Evolutionary conservation across 2,797 vertebrate genomes (phyloP).

Genomic region (Orestias chungarensis): DNA sequence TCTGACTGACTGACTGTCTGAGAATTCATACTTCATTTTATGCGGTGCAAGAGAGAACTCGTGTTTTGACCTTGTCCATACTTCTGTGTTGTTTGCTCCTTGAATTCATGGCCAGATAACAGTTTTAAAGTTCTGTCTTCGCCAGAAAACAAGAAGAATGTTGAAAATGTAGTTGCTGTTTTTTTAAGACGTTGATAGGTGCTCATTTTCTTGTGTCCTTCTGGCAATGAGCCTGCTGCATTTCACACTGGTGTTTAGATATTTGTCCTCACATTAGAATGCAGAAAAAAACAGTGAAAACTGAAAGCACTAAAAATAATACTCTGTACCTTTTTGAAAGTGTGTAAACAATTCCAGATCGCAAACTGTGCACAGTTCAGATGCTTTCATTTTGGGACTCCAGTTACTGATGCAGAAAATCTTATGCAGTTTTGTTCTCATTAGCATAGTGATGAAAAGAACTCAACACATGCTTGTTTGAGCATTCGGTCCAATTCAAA

Average conservation of each 20-base stretch:
- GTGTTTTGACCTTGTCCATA: conserved; percentile 53
- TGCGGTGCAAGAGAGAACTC: conserved; percentile 29
- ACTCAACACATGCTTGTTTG: conserved; percentile 8
- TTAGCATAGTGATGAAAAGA: conserved; percentile 5
- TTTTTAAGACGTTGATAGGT: conserved; percentile 75
- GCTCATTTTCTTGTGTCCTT: conserved; percentile 66
- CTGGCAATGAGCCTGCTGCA: conserved; percentile 49
- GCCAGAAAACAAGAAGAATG: conserved; percentile 76
- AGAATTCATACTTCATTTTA: conserved; percentile 63
- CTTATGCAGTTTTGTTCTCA: not conserved
- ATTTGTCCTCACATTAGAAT: conserved; percentile 33
- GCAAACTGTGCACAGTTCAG: not conserved
- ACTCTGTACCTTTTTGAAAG: not conserved
- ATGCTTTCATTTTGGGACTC: conserved; percentile 4
- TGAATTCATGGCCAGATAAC: conserved; percentile 66
- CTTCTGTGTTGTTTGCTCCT: conserved; percentile 51
- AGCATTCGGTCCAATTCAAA: not conserved
- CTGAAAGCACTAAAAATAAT: not conserved
- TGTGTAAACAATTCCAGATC: not conserved
- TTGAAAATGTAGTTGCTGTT: conserved; percentile 62
- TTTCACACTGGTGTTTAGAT: conserved; percentile 57
- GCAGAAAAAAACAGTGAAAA: not conserved
- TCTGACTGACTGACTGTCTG: conserved; percentile 31
- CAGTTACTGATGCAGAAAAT: not conserved
- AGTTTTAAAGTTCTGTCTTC: conserved; percentile 71